Evolutionary conservation across 1,140 invertebrate species (phyloP), one percentile per base, ranked within the genome.

Genomic region (Glossosoma conforme): DNA sequence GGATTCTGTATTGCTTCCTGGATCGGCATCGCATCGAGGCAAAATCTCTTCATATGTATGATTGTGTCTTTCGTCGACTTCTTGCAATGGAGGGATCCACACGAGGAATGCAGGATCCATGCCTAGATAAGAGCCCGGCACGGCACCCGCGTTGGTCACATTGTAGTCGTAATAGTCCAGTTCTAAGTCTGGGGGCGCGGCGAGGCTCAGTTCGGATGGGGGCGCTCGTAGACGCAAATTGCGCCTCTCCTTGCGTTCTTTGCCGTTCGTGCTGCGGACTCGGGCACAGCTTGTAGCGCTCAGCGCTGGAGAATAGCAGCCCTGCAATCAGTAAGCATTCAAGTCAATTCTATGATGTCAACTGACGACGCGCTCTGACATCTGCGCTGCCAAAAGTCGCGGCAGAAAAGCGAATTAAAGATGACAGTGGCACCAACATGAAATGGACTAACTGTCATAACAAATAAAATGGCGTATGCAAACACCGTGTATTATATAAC

Each of bases 141-240:
- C 86, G 2, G 86, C 84, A 36, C 84, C 84, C 44, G 86, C 79
- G 66, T 79, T 79, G 36, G 85, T 82, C 1, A 92, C 87, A 67
- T 91, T 87, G 59, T 92, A 92, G 65, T 92, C 89, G 60, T 92
- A 92, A 61, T 92, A 92, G 62, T 92, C 89, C 28, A 91, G 72
- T 66, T 92, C 88, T 44, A 91, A 72, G 60, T 91, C 89, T 3
- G 76, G 75, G 3, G 76, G 75, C 17, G 78, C 84, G 0, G 78
- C 78, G n/a, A 89, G 66, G 35, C 87, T 90, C 52, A 88, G 83
- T 59, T 91, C 87, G 0, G 88, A 91, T 1, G 80, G 80, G 0
- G 81, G 81, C 2, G 79, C 75, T 19, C 77, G 74, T 19, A 54
- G 28, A n/a, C 66, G 61, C 8, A 89, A 65, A 3, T 89, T 67